Base-by-base conservation (phyloP, 2,113 vertebrate genomes). In the Ahaetulla prasina region DNA sequence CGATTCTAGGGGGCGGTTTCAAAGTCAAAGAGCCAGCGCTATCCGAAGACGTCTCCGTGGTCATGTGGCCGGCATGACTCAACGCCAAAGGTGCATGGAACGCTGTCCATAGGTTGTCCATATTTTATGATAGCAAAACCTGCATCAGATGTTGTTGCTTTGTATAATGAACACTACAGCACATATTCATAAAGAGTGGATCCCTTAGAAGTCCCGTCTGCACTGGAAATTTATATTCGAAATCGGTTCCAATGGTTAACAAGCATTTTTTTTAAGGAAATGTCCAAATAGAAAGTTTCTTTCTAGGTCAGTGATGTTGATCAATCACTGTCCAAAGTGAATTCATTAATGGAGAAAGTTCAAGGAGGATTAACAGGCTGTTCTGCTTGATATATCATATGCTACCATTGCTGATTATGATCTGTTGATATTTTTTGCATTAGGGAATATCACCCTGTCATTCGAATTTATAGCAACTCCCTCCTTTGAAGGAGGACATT, bases 361-460 rank as follows among this genome's bases (percentile, higher is more conserved):
- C 91, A 96, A 94, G 88, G 93, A 53, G 52, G 4, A 87, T 88
- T 95, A 96, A 95, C 89, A 96, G 93, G 49, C 60, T 94, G 92
- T 92, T 92, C 43, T 94, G 52, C 54, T 95, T 88, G 89, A 89
- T 95, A 94, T 95, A 96, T 35, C 57, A 60, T 27, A 60, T 9
- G 10, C 9, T 3, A 60, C 25, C 25, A 60, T 30, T 27, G 57
- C 25, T 3, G 57, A 60, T 60, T 60, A 60, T 94, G 89, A 95
- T 96, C 93, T 94, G 91, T 95, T 96, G 95, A 95, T 94, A 96
- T 96, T 96, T 96, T 92, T 93, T 96, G 80, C 87, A 85, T 93
- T 89, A 92, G 94, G 89, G 94, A 95, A 95, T 96, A 94, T 95
- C 95, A 96, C 94, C 30, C 8, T 95, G 87, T 95, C 74, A 52